Conservation (phyloP, 2,113 vertebrate genomes). For the Martes martes region DNA sequence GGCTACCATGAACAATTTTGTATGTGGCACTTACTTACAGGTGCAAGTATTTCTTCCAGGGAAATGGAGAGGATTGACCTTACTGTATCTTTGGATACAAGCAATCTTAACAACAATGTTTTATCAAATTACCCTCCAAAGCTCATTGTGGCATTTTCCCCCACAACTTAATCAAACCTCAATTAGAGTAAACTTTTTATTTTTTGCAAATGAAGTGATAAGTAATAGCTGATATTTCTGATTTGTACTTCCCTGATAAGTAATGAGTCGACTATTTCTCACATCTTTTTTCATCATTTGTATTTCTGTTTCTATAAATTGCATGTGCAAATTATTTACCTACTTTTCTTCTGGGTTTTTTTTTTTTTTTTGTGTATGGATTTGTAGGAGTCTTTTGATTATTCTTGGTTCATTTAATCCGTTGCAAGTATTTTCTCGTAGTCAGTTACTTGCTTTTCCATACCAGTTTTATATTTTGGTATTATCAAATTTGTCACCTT, state of each 20-base stretch:
- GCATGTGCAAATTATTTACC: background rate
- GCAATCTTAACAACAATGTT: background rate
- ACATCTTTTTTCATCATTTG: background rate
- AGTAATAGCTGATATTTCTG: background rate
- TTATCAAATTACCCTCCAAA: background rate
- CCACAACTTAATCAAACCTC: background rate
- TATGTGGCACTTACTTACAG: background rate
- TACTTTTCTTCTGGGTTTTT: background rate
- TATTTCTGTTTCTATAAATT: background rate
- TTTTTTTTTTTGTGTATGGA: background rate
- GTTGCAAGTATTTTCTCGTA: background rate
- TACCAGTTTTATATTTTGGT: background rate
- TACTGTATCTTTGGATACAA: background rate
- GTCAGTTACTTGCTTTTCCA: background rate
- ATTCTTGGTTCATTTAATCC: background rate
- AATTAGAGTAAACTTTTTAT: background rate
- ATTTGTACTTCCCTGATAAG: background rate
- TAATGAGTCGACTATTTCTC: background rate
- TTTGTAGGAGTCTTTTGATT: background rate
- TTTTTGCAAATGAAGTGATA: conserved; percentile 15
- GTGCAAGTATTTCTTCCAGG: background rate
- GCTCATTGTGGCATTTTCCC: background rate
- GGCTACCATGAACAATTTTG: background rate
- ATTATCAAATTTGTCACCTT: background rate
- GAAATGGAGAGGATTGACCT: background rate